Percentiles rank a stretch among this genome's conserved stretches.
These are phyloP conservation scores for Carassius auratus DNA, from an alignment of 2,113 vertebrate genomes.

Conservation along the genomic window DNA sequence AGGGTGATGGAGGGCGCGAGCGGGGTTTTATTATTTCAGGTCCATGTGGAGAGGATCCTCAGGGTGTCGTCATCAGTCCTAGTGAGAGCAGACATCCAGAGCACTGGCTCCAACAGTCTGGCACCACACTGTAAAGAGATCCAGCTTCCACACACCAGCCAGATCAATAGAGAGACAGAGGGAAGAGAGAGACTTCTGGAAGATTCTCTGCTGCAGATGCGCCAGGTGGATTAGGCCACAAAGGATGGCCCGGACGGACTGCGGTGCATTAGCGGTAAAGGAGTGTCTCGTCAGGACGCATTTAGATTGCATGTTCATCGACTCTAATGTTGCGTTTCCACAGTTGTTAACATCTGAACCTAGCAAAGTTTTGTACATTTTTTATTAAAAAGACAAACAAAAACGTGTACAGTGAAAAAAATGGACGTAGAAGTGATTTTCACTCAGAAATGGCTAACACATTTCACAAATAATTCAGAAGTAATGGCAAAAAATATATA, in stretches of 20 bases:
- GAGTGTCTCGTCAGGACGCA: not conserved
- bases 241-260: slow-evolving; percentile 36
- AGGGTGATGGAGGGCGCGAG: slow-evolving; percentile 35
- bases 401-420: not conserved
- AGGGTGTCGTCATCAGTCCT: slow-evolving; percentile 48
- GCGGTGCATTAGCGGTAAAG: slow-evolving; percentile 31
- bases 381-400: too few relatives aligned
- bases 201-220: slow-evolving; percentile 60
- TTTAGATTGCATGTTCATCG: not conserved
- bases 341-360: too few relatives aligned
- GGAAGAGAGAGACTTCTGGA: slow-evolving; percentile 65
- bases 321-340: not conserved
- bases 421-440: not conserved
- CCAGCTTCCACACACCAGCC: slow-evolving; percentile 69
- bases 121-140: slow-evolving; percentile 76
- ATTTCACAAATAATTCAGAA: not conserved
- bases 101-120: slow-evolving; percentile 72
- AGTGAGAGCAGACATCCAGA: slow-evolving; percentile 57
- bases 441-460: not conserved
- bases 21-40: slow-evolving; percentile 68
- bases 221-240: slow-evolving; percentile 45
- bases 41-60: slow-evolving; percentile 51
- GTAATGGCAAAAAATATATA: too few relatives aligned
- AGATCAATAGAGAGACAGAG: slow-evolving; percentile 58
- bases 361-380: too few relatives aligned